These are phyloP conservation scores for Thysanoteuthis rhombus DNA, from an alignment of 2,888 invertebrate genomes.

Conservation along the genomic window DNA sequence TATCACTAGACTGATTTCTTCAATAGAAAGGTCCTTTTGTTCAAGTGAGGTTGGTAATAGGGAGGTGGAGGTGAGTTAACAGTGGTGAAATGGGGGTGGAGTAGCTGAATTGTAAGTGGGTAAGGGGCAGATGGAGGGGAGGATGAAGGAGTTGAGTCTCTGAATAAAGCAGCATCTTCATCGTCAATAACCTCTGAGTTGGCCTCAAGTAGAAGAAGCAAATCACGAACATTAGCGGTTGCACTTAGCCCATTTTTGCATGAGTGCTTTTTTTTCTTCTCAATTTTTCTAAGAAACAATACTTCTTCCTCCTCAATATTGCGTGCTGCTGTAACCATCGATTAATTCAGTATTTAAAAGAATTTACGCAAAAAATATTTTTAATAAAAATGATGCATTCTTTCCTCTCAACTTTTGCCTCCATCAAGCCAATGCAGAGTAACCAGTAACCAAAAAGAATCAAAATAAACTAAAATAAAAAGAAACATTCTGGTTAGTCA, in stretches of 20 bases:
- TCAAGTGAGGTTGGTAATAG: background rate
- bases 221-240: background rate
- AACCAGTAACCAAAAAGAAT: background rate
- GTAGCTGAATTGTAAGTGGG: background rate
- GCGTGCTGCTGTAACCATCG: background rate
- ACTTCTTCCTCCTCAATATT: background rate
- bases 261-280: background rate
- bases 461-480: background rate
- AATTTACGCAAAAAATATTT: background rate
- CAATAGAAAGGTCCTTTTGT: background rate
- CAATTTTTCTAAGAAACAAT: background rate
- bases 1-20: background rate
- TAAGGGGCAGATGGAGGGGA: background rate
- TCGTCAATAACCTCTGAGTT: background rate
- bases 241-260: background rate
- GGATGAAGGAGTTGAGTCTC: background rate
- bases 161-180: background rate
- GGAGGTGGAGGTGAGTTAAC: background rate
- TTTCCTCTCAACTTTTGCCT: background rate
- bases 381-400: background rate
- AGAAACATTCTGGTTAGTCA: no score
- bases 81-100: background rate
- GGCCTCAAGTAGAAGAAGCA: background rate
- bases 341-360: constrained; percentile 12
- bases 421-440: background rate